Evolutionary conservation across 2,113 vertebrate species (phyloP), one percentile per base, ranked within the genome.

Genomic region (Parus major): DNA sequence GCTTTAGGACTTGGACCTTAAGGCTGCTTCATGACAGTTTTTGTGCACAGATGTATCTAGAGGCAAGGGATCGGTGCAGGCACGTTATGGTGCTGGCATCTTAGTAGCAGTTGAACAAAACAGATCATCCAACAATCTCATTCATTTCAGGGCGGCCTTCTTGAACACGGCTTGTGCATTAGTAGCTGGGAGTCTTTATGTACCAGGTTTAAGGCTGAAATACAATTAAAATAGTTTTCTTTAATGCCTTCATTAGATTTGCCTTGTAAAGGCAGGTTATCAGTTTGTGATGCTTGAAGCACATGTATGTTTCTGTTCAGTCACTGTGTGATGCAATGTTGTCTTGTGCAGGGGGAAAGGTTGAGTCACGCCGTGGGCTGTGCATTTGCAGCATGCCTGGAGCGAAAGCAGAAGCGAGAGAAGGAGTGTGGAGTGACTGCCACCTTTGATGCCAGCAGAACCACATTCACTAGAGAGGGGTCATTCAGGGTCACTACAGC

Each of bases 371-470:
- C 99, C 27, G 99, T 99, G 70, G 99, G 99, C 90, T 99, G 99
- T 85, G 99, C 99, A 2, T 99, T 99, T 64, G 99, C 99, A 18
- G 99, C 99, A 5, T 99, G 99, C 94, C 97, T 99, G 97, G 99
- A 99, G 95, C 97, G 99, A 46, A 99, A 99, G 92, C 99, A 99
- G 98, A 99, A 99, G 94, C 97, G 99, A 57, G 99, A 99, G 97
- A 99, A 99, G 97, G 99, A 99, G 96, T 99, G 99, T 49, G 99
- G 99, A 31, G 99, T 99, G 95, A 99, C 99, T 22, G 99, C 99
- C 78, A 99, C 99, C 81, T 99, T 99, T 66, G 99, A 99, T 92
- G 99, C 99, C 96, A 99, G 99, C 98, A 98, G 99, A 96, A 99
- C 99, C 96, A 99, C 99, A 22, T 99, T 99, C 97, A 99, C 99